Conservation (phyloP, 2,888 invertebrate genomes). For the Athrips mouffetella region DNA sequence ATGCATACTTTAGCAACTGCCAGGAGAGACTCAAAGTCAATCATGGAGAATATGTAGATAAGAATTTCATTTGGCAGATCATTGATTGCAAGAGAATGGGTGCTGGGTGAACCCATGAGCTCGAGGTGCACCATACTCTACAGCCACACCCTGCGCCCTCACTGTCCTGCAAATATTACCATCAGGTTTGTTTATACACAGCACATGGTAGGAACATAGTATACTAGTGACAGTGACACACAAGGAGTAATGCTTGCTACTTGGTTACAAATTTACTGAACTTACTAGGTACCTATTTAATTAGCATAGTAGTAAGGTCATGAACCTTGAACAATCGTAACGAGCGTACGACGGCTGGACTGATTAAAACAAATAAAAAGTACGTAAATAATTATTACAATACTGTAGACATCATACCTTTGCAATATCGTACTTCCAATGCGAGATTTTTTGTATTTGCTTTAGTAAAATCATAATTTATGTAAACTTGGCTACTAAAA, state of each 20-base stretch:
- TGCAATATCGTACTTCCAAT: slow-evolving; percentile 57
- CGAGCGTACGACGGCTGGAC: slow-evolving; percentile 22
- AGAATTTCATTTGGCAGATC: slow-evolving; percentile 75
- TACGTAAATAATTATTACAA: slow-evolving; percentile 23
- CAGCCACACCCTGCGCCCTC: slow-evolving; percentile 36
- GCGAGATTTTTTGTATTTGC: slow-evolving; percentile 61
- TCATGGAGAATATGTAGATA: slow-evolving; percentile 74
- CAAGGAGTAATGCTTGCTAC: too few relatives aligned
- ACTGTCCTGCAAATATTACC: slow-evolving; percentile 50
- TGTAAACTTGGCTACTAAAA: slow-evolving; percentile 46
- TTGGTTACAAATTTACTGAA: too few relatives aligned
- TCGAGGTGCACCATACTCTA: slow-evolving; percentile 70
- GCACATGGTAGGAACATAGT: not conserved
- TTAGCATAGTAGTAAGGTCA: slow-evolving; percentile 47
- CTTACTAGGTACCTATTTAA: slow-evolving; percentile 41
- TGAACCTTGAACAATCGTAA: slow-evolving; percentile 48
- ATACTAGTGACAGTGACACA: not conserved
- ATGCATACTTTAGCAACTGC: slow-evolving; percentile 69
- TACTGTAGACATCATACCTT: slow-evolving; percentile 49
- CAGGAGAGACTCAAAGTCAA: slow-evolving; percentile 71
- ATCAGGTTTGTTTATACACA: not conserved
- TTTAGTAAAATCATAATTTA: slow-evolving; percentile 72
- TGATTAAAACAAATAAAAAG: slow-evolving; percentile 12
- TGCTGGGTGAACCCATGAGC: slow-evolving; percentile 52
- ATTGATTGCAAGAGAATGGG: slow-evolving; percentile 61